These are phyloP conservation scores for Siderastrea siderea DNA, from an alignment of 92 coral and sea anemone species.

Conservation along the genomic window DNA sequence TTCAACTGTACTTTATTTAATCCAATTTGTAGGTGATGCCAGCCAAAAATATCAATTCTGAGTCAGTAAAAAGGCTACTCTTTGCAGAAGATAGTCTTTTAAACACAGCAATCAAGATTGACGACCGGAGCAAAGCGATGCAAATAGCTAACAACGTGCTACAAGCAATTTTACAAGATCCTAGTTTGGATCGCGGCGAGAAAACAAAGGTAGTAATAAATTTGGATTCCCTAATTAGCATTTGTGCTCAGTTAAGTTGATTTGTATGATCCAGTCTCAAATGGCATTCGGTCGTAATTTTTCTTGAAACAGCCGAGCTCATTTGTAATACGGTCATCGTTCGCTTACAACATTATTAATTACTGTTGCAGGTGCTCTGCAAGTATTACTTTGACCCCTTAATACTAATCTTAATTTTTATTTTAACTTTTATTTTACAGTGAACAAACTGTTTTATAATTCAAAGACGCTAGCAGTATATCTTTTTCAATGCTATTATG, in stretches of 20 bases:
- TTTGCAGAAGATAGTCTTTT: conserved; percentile 13
- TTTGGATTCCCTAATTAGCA: not conserved
- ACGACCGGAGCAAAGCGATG: conserved; percentile 1
- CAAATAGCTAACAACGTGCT: conserved; percentile 17
- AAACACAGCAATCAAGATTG: not conserved
- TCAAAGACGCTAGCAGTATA: not conserved
- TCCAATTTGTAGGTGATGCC: not conserved
- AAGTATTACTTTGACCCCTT: too few species aligned
- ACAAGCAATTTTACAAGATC: not conserved
- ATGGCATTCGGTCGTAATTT: too few species aligned
- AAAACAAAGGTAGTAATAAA: not conserved
- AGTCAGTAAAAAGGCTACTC: too few species aligned
- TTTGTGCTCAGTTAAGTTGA: not conserved
- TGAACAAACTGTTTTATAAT: too few species aligned
- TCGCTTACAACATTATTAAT: too few species aligned
- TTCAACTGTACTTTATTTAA: too few species aligned
- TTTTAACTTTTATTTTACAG: too few species aligned
- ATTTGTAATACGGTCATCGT: too few species aligned
- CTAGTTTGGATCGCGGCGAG: not conserved
- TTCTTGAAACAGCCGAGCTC: too few species aligned
- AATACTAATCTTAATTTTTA: too few species aligned
- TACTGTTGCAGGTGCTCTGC: too few species aligned
- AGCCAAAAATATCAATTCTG: not conserved
- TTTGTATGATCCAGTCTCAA: not conserved
- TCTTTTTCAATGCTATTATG: not conserved